Evolutionary conservation across 2,797 vertebrate genomes (phyloP), one percentile per base, ranked within the genome.

Genomic region (Poecilia velifera): DNA sequence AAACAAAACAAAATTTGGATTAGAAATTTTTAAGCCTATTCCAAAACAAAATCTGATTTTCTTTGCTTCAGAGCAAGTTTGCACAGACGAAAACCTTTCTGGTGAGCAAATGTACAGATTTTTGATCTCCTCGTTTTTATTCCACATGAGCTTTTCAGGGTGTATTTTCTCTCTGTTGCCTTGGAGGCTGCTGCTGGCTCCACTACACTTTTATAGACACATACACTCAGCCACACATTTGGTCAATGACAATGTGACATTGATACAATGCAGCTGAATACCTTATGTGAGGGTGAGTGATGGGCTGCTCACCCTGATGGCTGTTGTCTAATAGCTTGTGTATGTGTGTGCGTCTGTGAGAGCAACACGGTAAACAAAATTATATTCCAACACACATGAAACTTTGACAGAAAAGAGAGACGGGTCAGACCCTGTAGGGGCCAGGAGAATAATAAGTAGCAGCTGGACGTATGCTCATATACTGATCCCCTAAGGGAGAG

Each of bases 211-310:
- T 78, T 76, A 73, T 45, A 39, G 76, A 83, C 76, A 82, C 77
- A 79, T 62, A 51, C 81, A 81, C 76, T 80, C 76, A 43, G 62
- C 84, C 79, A 80, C 83, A 83, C 78, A 73, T 74, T 25, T 68
- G 71, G 57, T 81, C 80, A 91, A 62, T 90, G 87, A 91, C 88
- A 88, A 86, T 70, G 82, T 90, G 85, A 88, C 91, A 89, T 77
- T 91, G 89, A 92, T 84, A 79, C 78, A 92, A 82, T 89, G 84
- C 85, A 84, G 82, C 47, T 89, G 91, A 91, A 92, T 87, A 90
- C 85, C 86, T 89, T 88, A 91, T 90, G 89, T 88, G 90, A 89
- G 84, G 59, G 73, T 91, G 89, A 93, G 76, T 89, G 92, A 92
- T 92, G 88, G 87, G 57, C 79, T 72, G 74, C 73, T 82, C 84